Evolutionary conservation across 2,888 invertebrate genomes (phyloP).

Genomic region (Meta bourneti): DNA sequence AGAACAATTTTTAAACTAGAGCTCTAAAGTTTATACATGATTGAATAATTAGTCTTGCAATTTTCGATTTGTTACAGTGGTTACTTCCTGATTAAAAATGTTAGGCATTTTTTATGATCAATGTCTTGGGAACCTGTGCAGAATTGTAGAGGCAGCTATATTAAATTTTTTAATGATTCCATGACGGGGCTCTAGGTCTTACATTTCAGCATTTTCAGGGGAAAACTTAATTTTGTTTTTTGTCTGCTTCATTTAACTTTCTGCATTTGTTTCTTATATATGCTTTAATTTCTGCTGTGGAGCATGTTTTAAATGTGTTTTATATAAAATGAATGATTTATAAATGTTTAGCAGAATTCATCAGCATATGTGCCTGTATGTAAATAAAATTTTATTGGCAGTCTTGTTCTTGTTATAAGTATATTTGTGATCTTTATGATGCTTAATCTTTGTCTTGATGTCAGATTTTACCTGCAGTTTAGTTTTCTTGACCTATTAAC

Average conservation of each 20-base stretch:
- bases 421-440: constrained; percentile 65
- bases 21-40: constrained; percentile 42
- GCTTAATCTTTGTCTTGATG: constrained; percentile 39
- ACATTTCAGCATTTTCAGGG: constrained; percentile 28
- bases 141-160: constrained; percentile 69
- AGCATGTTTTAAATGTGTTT: constrained; percentile 49
- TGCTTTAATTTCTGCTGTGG: constrained; percentile 47
- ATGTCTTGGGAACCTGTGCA: constrained; percentile 52
- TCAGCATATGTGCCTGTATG: constrained; percentile 75
- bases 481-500: constrained; percentile 17
- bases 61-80: constrained; percentile 39
- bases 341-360: constrained; percentile 61
- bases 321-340: constrained; percentile 31
- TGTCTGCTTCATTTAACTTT: constrained; percentile 56
- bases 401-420: constrained; percentile 71
- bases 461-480: constrained; percentile 36
- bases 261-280: constrained; percentile 59
- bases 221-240: constrained; percentile 21
- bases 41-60: constrained; percentile 13
- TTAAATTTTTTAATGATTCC: constrained; percentile 57
- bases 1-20: constrained; percentile 28
- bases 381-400: constrained; percentile 75
- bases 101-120: constrained; percentile 58
- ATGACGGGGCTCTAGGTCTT: constrained; percentile 43
- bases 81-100: constrained; percentile 62